A percentile compares a stretch with the other conserved stretches of the same genome.
Conservation (phyloP, 2,888 invertebrate genomes). For the Zygogramma bicolorata region DNA sequence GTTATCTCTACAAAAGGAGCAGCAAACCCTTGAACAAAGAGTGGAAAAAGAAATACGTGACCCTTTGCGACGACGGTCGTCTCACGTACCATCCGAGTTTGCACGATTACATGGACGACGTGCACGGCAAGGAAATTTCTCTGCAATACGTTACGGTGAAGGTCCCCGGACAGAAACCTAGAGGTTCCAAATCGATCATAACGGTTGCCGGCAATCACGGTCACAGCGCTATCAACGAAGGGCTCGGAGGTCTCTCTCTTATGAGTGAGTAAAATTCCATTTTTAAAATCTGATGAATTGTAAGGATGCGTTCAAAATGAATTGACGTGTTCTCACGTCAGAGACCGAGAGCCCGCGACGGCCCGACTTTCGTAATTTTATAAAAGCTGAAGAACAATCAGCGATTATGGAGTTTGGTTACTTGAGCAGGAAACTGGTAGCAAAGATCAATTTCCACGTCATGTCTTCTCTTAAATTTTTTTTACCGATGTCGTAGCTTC, state of each 20-base stretch:
- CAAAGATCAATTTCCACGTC: too few relatives aligned
- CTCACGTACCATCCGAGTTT: conserved; percentile 96
- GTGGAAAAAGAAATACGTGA: conserved; percentile 99
- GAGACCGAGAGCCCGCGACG: too few relatives aligned
- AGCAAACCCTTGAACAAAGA: conserved; percentile 95
- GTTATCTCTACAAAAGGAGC: conserved; percentile 95
- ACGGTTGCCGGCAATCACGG: conserved; percentile 69
- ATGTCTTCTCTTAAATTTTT: too few relatives aligned
- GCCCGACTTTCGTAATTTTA: too few relatives aligned
- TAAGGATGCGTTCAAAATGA: too few relatives aligned
- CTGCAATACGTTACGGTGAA: conserved; percentile 97
- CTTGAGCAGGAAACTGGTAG: too few relatives aligned
- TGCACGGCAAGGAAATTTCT: conserved; percentile 95
- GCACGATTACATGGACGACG: conserved; percentile 96
- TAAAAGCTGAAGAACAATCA: too few relatives aligned
- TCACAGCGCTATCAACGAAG: conserved; percentile 71
- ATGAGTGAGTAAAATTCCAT: conserved; percentile 63
- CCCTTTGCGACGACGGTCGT: conserved; percentile 93
- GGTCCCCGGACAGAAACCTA: conserved; percentile 94
- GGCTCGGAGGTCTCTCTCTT: conserved; percentile 77
- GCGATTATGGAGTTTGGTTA: too few relatives aligned
- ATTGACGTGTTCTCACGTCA: too few relatives aligned
- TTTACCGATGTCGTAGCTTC: too few relatives aligned
- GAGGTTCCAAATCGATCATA: conserved; percentile 87
- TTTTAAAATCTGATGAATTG: too few relatives aligned